phyloP scores from a whole-genome alignment of 1,140 invertebrate genomes.

The Patella vulgata region DNA sequence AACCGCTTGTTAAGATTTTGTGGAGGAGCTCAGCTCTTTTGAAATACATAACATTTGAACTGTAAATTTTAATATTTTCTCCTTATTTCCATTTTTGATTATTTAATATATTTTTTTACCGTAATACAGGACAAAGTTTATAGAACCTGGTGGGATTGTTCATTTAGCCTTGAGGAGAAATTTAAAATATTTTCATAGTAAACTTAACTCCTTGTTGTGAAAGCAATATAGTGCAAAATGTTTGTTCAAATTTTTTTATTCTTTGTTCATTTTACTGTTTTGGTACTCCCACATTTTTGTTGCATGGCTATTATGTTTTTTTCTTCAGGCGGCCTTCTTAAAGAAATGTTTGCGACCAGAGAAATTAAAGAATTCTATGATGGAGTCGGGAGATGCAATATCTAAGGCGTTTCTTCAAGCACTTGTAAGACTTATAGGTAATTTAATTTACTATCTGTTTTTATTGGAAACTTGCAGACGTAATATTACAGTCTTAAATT shows the following conservation, averaged over 20 bases:
- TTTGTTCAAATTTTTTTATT: neutral
- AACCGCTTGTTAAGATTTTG: too few relatives aligned
- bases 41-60: too few relatives aligned
- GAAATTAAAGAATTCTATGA: slow-evolving; percentile 48
- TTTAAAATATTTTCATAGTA: too few relatives aligned
- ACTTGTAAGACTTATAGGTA: slow-evolving; percentile 86
- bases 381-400: slow-evolving; percentile 83
- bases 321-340: slow-evolving; percentile 59
- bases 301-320: slow-evolving; percentile 9
- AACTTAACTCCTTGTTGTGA: too few relatives aligned
- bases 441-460: too few relatives aligned
- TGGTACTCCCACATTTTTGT: neutral
- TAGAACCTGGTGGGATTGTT: too few relatives aligned
- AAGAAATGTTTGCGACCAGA: slow-evolving; percentile 59
- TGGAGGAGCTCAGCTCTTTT: too few relatives aligned
- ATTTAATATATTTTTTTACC: too few relatives aligned
- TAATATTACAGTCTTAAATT: neutral
- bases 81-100: too few relatives aligned
- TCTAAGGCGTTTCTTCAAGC: slow-evolving; percentile 89
- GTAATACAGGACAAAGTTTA: too few relatives aligned
- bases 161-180: too few relatives aligned
- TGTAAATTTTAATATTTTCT: too few relatives aligned
- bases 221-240: neutral
- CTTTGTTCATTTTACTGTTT: neutral
- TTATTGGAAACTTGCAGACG: neutral